Evolutionary conservation across 2,888 invertebrate genomes (phyloP), one percentile per base, ranked within the genome.

Genomic region (Diaphora mendica): DNA sequence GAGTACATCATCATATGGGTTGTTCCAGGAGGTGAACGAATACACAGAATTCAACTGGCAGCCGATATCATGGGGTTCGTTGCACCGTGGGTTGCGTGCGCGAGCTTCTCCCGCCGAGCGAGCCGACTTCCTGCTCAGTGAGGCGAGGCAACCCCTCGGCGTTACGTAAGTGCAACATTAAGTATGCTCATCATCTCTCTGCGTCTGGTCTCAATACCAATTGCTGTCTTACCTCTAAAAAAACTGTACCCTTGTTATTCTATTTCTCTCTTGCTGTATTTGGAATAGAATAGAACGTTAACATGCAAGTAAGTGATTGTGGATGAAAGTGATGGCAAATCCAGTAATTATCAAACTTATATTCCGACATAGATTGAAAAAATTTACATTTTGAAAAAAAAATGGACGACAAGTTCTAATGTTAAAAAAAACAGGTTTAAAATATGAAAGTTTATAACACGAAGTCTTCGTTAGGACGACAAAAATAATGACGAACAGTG

Each of bases 11-110:
- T 44, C 44, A 15, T 39, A 44, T 48, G 20, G 26, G 3, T 20
- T 35, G 4, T 64, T 55, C 0, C 86, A 95, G 95, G 86, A 92
- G 83, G 88, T 94, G 74, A 93, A 91, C 84, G 81, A 86, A 35
- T 89, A 82, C 80, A 87, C 90, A 0, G 85, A 87, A 11, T 90
- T 88, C 81, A 76, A 80, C 20, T 95, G 94, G 94, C 59, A 70
- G 23, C 92, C 93, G 0, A 68, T 69, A 0, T 44, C 86, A 4
- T 91, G 91, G 90, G 9, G 64, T 11, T 68, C 80, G 0, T 82
- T 94, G 26, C 94, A 88, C 75, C 87, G 91, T 0, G 94, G 88
- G 0, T 87, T 95, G 15, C 88, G 88, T 0, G 75, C 83, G 7
- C 85, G 86, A n/a, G 77, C 91, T 20, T 39, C 89, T 3, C 0